These are phyloP conservation scores for Netelia melanura DNA, from an alignment of 2,888 invertebrate species.

Conservation along the genomic window DNA sequence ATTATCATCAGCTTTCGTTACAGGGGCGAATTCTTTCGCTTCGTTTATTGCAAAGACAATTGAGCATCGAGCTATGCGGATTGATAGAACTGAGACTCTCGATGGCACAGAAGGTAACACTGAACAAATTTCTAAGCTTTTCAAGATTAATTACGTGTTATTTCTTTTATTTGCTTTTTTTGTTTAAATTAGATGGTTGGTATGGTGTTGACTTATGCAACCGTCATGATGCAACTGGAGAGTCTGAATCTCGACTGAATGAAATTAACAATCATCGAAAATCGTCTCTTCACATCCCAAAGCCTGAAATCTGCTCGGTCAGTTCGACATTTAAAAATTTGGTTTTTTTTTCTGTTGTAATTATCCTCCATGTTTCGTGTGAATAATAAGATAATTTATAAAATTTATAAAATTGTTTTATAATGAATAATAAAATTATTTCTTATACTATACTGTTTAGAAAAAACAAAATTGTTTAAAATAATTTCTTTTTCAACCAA, in stretches of 20 bases:
- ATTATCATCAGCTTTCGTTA: neutral
- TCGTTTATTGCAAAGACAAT: slow-evolving; percentile 58
- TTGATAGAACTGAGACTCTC: slow-evolving; percentile 61
- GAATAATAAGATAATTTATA: too few species aligned
- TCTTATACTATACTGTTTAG: too few species aligned
- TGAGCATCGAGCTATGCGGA: slow-evolving; percentile 64
- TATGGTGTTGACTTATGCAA: slow-evolving; percentile 58
- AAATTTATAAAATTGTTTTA: too few species aligned
- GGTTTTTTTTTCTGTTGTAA: neutral
- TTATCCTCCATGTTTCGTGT: too few species aligned
- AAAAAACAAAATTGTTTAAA: too few species aligned
- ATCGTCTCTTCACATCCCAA: too few species aligned
- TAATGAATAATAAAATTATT: too few species aligned
- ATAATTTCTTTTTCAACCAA: too few species aligned
- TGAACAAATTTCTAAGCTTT: neutral
- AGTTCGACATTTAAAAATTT: too few species aligned
- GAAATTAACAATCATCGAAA: neutral
- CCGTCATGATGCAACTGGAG: slow-evolving; percentile 66
- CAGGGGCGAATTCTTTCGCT: slow-evolving; percentile 65
- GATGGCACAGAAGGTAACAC: slow-evolving; percentile 56
- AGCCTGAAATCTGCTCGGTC: too few species aligned
- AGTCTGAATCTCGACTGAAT: neutral
- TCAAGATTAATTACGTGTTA: neutral
- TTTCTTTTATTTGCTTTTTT: neutral
- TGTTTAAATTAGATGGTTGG: slow-evolving; percentile 57